These are phyloP conservation scores for Hassar affinis DNA, from an alignment of 2,113 vertebrate genomes.

Conservation along the genomic window DNA sequence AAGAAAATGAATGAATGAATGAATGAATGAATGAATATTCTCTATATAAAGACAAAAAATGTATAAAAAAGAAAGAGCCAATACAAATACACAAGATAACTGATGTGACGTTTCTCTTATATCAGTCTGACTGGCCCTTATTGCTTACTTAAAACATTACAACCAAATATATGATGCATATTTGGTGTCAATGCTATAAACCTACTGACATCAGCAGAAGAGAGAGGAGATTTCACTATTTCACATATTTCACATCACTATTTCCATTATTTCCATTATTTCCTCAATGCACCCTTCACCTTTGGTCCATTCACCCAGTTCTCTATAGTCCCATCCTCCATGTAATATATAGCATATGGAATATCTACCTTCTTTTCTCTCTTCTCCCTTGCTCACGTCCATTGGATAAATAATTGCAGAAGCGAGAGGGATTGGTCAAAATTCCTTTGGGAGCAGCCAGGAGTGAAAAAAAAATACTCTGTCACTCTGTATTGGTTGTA, in stretches of 20 bases:
- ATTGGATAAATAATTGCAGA: neutral
- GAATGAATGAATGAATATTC: neutral
- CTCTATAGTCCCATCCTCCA: neutral
- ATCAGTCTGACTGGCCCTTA: neutral
- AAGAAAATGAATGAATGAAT: no score
- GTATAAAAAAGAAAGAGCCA: neutral
- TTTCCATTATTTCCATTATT: no score
- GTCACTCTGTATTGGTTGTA: neutral
- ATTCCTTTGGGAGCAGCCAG: no score
- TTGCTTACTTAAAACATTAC: neutral
- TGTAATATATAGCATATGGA: no score
- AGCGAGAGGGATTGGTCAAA: neutral
- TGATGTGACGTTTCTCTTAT: neutral
- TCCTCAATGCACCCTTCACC: neutral
- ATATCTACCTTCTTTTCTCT: neutral
- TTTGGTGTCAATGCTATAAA: neutral
- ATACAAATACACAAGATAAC: neutral
- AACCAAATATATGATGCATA: neutral
- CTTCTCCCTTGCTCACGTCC: neutral
- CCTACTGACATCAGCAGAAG: neutral
- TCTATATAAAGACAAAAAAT: neutral
- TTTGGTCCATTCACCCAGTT: no score
- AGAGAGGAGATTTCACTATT: neutral
- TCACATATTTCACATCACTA: neutral
- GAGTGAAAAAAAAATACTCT: no score